phyloP scores from a whole-genome alignment of 1,140 invertebrate species.

The Drosophila bocki region DNA sequence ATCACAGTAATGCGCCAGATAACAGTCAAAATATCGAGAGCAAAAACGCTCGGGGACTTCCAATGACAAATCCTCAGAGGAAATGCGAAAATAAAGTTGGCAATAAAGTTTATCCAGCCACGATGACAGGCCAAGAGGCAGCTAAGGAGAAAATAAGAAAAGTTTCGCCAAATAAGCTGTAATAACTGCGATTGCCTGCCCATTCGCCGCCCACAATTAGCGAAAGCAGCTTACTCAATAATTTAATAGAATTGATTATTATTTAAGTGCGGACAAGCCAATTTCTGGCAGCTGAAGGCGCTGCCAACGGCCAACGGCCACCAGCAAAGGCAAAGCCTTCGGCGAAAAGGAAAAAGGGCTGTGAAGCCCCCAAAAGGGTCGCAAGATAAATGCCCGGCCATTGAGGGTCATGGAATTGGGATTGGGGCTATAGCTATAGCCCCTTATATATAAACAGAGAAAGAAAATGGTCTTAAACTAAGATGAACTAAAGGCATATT shows the following conservation, averaged over 20 bases:
- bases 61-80: constrained; percentile 48
- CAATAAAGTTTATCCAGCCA: constrained; percentile 59
- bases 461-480: neutral
- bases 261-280: constrained; percentile 78
- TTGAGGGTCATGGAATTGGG: constrained; percentile 29
- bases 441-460: neutral
- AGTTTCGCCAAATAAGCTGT: constrained; percentile 56
- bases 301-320: neutral
- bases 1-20: constrained; percentile 62
- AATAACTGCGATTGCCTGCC: constrained; percentile 53
- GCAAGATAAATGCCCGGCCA: constrained; percentile 58
- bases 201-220: constrained; percentile 65
- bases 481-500: neutral
- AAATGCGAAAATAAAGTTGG: constrained; percentile 64
- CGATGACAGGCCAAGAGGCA: constrained; percentile 53
- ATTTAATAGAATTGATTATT: constrained; percentile 83
- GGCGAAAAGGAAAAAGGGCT: constrained; percentile 25
- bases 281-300: constrained; percentile 42
- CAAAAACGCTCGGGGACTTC: constrained; percentile 16
- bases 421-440: constrained; percentile 10
- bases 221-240: constrained; percentile 69
- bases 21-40: constrained; percentile 65
- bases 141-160: constrained; percentile 64
- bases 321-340: neutral
- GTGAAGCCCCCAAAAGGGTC: constrained; percentile 51